Conservation (phyloP, 2,113 vertebrate genomes). For the Plecturocebus donacophilus region DNA sequence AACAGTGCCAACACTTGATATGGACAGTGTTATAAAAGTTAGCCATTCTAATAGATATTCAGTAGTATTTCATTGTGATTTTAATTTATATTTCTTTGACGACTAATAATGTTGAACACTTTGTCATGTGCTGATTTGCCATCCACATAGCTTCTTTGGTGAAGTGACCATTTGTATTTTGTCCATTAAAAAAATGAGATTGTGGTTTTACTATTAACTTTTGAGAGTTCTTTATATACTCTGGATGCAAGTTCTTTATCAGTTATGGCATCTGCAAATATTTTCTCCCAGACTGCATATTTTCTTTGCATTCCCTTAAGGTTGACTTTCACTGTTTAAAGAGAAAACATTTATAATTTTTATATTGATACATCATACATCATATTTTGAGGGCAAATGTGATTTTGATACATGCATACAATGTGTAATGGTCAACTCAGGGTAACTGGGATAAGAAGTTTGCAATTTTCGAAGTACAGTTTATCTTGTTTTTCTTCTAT, state of each 20-base stretch:
- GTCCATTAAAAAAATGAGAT: neutral
- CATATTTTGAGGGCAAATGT: neutral
- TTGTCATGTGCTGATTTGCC: neutral
- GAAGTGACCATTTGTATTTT: neutral
- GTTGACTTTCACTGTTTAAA: neutral
- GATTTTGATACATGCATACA: neutral
- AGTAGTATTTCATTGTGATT: neutral
- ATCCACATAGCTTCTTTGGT: neutral
- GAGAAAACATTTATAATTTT: neutral
- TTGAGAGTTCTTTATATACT: neutral
- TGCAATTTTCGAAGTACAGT: neutral
- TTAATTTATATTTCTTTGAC: conserved; percentile 15
- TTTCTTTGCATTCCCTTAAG: neutral
- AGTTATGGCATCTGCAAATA: neutral
- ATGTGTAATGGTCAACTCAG: neutral
- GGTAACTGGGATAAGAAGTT: neutral
- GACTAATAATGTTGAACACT: neutral
- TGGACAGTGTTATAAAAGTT: neutral
- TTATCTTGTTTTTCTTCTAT: neutral
- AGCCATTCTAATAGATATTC: neutral
- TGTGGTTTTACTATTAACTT: neutral
- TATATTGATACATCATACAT: neutral
- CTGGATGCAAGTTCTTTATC: neutral
- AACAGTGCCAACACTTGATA: neutral
- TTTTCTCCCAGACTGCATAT: neutral